Percentiles rank a stretch among this genome's conserved stretches.
Conservation (phyloP, 2,113 vertebrate species). For the Pseudorectes ferrugineus region DNA sequence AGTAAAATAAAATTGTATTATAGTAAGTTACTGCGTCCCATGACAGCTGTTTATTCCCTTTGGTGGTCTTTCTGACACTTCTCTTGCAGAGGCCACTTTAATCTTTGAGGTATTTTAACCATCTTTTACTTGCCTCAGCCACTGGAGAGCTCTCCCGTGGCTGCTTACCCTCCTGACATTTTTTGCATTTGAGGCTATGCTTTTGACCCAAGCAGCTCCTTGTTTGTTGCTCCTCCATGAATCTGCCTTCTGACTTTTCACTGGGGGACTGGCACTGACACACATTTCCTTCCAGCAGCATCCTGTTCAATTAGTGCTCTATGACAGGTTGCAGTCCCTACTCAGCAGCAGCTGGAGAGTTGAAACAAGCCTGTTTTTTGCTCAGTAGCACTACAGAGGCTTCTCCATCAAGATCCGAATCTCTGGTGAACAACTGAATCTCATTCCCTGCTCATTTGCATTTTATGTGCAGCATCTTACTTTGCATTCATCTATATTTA, state of each 20-base stretch:
- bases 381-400: conserved; percentile 64
- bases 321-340: conserved; percentile 28
- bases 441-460: conserved; percentile 71
- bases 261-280: background rate
- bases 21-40: background rate
- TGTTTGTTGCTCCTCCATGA: background rate
- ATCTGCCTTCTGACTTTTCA: background rate
- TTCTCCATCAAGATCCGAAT: conserved; percentile 56
- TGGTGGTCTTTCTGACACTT: background rate
- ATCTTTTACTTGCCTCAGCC: background rate
- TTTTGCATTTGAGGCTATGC: background rate
- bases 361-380: conserved; percentile 62
- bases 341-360: conserved; percentile 40
- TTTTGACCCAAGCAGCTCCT: background rate
- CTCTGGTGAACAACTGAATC: conserved; percentile 65
- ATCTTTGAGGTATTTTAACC: background rate
- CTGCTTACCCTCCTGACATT: background rate
- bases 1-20: background rate
- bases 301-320: conserved; percentile 65
- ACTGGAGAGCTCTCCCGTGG: background rate
- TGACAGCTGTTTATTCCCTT: background rate
- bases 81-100: background rate
- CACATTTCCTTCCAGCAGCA: conserved; percentile 44
- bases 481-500: conserved; percentile 75
- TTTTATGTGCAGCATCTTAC: conserved; percentile 67